Conservation (phyloP, 2,113 vertebrate species). For the Pseudorasbora parva region DNA sequence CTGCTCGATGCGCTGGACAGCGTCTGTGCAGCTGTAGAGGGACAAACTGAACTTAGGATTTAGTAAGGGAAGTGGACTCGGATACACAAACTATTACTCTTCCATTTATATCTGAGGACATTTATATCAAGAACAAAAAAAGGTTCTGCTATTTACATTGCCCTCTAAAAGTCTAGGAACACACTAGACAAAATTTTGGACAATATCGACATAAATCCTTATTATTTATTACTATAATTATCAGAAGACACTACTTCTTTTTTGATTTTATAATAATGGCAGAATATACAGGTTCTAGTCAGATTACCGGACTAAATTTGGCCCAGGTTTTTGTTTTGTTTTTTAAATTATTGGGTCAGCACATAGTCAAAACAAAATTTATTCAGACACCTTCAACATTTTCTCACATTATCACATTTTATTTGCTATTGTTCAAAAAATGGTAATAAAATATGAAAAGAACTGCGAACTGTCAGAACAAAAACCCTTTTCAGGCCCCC, state of each 20-base stretch:
- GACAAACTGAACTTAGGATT: constrained; percentile 70
- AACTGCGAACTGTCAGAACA: no score
- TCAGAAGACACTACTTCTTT: no score
- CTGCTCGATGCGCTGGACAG: constrained; percentile 97
- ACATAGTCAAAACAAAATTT: no score
- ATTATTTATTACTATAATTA: not conserved
- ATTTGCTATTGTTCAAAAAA: no score
- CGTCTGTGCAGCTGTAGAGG: constrained; percentile 89
- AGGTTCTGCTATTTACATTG: not conserved
- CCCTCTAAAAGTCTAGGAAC: not conserved
- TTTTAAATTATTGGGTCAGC: no score
- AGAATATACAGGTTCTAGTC: not conserved
- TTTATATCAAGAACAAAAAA: not conserved
- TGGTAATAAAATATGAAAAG: no score
- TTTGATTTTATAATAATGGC: no score
- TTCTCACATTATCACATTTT: no score
- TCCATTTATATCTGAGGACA: not conserved
- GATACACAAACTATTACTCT: not conserved
- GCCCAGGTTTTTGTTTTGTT: no score
- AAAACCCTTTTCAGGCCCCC: not conserved
- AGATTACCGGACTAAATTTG: no score
- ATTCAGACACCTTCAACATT: no score
- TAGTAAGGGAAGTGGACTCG: constrained; percentile 57
- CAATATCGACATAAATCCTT: not conserved
- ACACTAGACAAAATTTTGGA: not conserved